phyloP scores from a whole-genome alignment of 1,140 invertebrate genomes.

The Agraylea sexmaculata region DNA sequence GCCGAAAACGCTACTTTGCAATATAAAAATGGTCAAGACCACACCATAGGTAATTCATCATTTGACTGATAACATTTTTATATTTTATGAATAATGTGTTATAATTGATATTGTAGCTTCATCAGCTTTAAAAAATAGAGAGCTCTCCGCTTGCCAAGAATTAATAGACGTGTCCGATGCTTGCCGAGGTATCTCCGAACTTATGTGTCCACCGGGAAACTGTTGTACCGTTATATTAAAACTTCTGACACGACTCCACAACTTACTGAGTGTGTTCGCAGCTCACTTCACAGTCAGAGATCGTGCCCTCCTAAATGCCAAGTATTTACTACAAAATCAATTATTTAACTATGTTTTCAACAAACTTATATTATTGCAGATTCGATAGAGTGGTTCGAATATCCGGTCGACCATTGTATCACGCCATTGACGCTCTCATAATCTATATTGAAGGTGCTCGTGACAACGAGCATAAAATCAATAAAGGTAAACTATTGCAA shows the following conservation, averaged over 20 bases:
- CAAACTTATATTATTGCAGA: slow-evolving; percentile 25
- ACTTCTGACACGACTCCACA: slow-evolving; percentile 12
- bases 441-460: slow-evolving; percentile 36
- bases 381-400: slow-evolving; percentile 40
- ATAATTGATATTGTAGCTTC: slow-evolving; percentile 10
- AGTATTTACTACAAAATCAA: neutral
- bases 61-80: slow-evolving; percentile 1
- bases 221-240: slow-evolving; percentile 11
- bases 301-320: slow-evolving; percentile 4
- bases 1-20: slow-evolving; percentile 9
- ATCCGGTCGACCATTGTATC: slow-evolving; percentile 37
- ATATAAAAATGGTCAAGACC: slow-evolving; percentile 4
- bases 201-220: slow-evolving; percentile 9
- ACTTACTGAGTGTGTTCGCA: slow-evolving; percentile 4
- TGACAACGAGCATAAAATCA: no score
- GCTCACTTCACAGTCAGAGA: slow-evolving; percentile 9
- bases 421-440: slow-evolving; percentile 37
- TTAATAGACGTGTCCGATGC: neutral
- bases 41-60: slow-evolving; percentile 4
- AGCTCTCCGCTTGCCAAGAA: slow-evolving; percentile 11
- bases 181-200: neutral
- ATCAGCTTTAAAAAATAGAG: slow-evolving; percentile 15
- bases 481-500: slow-evolving; percentile 40
- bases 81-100: slow-evolving; percentile 2
- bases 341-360: neutral